Evolutionary conservation across 2,113 vertebrate genomes (phyloP).

Genomic region (Ophthalmolycus amberensis): DNA sequence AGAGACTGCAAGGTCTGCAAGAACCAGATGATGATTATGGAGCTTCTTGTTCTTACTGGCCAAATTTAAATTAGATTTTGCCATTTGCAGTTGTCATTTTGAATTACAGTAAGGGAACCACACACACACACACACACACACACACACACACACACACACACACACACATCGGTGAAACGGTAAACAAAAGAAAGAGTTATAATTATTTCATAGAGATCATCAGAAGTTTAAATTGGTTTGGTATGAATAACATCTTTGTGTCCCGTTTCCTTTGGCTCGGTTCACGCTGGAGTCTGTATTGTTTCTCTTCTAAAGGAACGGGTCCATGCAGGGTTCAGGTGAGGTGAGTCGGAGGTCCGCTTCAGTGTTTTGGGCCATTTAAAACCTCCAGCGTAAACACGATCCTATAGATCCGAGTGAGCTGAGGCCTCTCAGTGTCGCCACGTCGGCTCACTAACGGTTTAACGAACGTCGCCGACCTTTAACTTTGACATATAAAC

Average conservation of each 20-base stretch:
- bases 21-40: neutral
- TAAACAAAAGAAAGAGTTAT: neutral
- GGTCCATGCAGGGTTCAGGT: constrained; percentile 35
- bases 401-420: neutral
- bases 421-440: neutral
- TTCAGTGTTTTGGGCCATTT: neutral
- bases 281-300: constrained; percentile 6
- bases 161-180: neutral
- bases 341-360: constrained; percentile 8
- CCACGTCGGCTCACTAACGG: neutral
- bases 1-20: neutral
- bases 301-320: neutral
- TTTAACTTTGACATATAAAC: neutral
- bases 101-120: neutral
- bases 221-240: neutral
- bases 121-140: constrained; percentile 2
- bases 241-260: constrained; percentile 20
- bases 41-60: neutral
- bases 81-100: neutral
- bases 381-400: neutral
- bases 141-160: neutral
- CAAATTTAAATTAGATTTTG: neutral
- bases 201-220: neutral
- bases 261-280: neutral
- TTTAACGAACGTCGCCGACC: neutral